Evolutionary conservation across 2,113 vertebrate species (phyloP).

Genomic region (Nothoprocta pentlandii): DNA sequence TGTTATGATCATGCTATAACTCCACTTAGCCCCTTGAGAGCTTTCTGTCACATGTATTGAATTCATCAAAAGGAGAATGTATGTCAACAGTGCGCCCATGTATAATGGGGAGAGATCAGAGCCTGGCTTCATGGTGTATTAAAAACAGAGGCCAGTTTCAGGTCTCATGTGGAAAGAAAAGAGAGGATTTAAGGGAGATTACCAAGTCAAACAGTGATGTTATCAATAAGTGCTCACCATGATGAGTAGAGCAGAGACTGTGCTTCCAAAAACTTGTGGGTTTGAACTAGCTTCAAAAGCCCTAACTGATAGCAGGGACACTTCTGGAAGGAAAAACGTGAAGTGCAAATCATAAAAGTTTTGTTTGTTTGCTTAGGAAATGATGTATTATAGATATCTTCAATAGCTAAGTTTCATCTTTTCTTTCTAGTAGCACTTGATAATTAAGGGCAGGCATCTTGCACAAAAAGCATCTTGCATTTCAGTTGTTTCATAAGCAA

Average conservation of each 20-base stretch:
- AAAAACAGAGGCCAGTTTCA: slow-evolving; percentile 37
- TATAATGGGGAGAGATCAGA: slow-evolving; percentile 18
- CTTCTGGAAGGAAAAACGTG: background rate
- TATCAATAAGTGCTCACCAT: slow-evolving; percentile 20
- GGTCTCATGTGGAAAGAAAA: slow-evolving; percentile 28
- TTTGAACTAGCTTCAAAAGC: slow-evolving; percentile 5
- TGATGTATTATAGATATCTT: background rate
- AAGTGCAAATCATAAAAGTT: background rate
- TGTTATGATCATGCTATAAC: background rate
- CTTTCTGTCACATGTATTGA: slow-evolving; percentile 16
- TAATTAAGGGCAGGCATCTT: background rate
- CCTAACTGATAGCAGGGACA: background rate
- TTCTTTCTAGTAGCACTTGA: background rate
- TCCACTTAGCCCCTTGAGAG: slow-evolving; percentile 20
- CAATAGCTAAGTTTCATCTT: background rate
- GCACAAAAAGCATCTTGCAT: background rate
- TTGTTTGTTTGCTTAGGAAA: background rate
- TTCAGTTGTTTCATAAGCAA: background rate
- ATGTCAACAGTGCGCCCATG: slow-evolving; percentile 29
- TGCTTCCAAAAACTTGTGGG: background rate
- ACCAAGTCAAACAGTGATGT: background rate
- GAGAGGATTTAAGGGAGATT: background rate
- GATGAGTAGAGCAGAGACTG: slow-evolving; percentile 1
- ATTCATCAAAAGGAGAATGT: background rate
- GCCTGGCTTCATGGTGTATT: slow-evolving; percentile 44